A percentile compares a stretch with the other conserved stretches of the same genome.
phyloP scores from a whole-genome alignment of 1,140 invertebrate species.

The Teleogryllus occipitalis region DNA sequence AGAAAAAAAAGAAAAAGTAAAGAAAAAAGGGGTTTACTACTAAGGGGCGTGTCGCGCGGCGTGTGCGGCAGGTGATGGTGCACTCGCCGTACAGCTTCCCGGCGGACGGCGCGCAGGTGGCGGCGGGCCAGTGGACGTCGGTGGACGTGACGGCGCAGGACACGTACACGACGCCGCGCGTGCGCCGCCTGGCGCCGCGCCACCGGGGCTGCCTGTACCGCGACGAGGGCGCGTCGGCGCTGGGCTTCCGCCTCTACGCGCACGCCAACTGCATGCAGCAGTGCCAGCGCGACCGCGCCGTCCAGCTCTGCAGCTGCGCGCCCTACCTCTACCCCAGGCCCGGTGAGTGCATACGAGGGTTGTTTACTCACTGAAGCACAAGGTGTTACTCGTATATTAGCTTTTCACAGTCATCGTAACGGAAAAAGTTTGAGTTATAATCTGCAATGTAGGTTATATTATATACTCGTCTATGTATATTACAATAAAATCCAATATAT shows the following conservation, averaged over 20 bases:
- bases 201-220: conserved; percentile 26
- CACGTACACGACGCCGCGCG: conserved; percentile 13
- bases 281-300: conserved; percentile 25
- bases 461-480: too few species aligned
- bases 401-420: too few species aligned
- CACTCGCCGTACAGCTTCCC: conserved; percentile 26
- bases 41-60: background rate
- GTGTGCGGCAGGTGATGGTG: conserved; percentile 25
- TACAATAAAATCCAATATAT: too few species aligned
- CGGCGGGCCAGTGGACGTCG: background rate
- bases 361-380: too few species aligned
- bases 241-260: conserved; percentile 24
- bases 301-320: conserved; percentile 28
- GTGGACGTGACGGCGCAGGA: conserved; percentile 3
- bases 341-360: conserved; percentile 19
- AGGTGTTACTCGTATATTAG: too few species aligned
- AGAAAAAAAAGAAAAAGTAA: too few species aligned
- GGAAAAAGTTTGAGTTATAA: too few species aligned
- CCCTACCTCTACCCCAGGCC: conserved; percentile 27
- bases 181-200: conserved; percentile 17
- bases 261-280: conserved; percentile 27
- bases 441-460: too few species aligned
- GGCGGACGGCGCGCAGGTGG: background rate
- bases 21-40: too few species aligned
- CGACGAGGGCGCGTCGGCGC: conserved; percentile 21